Base-by-base conservation (phyloP, 2,888 invertebrate genomes). In the Serrognathus titanus region DNA sequence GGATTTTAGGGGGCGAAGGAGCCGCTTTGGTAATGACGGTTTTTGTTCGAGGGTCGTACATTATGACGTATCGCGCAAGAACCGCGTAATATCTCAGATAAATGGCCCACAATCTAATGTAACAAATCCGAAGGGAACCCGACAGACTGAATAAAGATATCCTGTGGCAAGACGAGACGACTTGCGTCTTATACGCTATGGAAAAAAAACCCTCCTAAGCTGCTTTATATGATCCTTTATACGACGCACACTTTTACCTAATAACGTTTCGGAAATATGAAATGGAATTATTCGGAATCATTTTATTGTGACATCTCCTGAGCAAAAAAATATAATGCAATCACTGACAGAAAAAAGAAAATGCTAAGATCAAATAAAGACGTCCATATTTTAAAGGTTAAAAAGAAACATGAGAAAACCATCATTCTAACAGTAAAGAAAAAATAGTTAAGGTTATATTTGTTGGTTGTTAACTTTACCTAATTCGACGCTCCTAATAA, bases 51-150 rank as follows among this genome's bases (percentile, higher is more conserved):
- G 48, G 12, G 12, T 38, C 48, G 37, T 16, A 37, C 48, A 36
- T 48, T 48, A 53, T 53, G 53, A 53, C 53, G 47, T 53, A 48
- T 48, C 47, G 16, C 39, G 40, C 39, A 48, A 48, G 48, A 53
- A 53, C 37, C 20, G 11, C 40, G 46, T 55, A 55, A 55, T 55
- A 55, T 55, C 46, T 35, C 46, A 51, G 55, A 55, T 55, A 55
- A 55, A 55, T 55, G 55, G 47, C 46, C 45, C 51, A 38, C 50
- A 51, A 40, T 51, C 47, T 55, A 55, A 43, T 45, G 50, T 55
- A 53, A 48, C 48, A 53, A 53, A 53, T 53, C 53, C 48, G 40
- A 48, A 53, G 39, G 40, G 48, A 48, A 38, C 40, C 31, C 43
- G 43, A 43, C 43, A 39, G 37, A 53, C 48, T 48, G 48, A 53